These are phyloP conservation scores for Ateles fusciceps DNA, from an alignment of 2,797 vertebrate species.

Conservation along the genomic window DNA sequence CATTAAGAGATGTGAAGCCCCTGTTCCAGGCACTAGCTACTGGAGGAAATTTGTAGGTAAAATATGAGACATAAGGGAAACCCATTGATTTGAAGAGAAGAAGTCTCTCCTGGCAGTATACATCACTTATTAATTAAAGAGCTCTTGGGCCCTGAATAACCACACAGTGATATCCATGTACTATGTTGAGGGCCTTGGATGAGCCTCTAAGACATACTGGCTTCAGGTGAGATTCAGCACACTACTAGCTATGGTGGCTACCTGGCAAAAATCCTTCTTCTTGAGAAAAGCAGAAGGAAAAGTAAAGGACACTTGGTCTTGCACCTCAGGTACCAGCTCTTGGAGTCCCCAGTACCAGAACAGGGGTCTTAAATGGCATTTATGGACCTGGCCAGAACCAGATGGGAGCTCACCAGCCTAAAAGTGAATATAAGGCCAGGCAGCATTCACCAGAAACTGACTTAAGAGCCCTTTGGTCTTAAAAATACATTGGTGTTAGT, in stretches of 20 bases:
- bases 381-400: neutral
- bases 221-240: neutral
- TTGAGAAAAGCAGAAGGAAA: neutral
- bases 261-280: neutral
- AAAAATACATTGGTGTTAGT: neutral
- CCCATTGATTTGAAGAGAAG: neutral
- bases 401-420: neutral
- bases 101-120: neutral
- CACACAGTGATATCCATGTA: neutral
- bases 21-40: neutral
- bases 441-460: neutral
- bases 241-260: neutral
- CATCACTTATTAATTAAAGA: neutral
- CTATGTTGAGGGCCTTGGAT: neutral
- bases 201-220: neutral
- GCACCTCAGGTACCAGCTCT: neutral
- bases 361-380: neutral
- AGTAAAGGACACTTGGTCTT: neutral
- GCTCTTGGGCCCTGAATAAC: neutral
- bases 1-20: neutral
- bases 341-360: neutral
- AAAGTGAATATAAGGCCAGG: neutral
- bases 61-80: neutral
- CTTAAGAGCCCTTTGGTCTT: neutral
- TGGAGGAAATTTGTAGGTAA: neutral